Evolutionary conservation across 1,140 invertebrate genomes (phyloP), one percentile per base, ranked within the genome.

Genomic region (Cecropterus lyciades): DNA sequence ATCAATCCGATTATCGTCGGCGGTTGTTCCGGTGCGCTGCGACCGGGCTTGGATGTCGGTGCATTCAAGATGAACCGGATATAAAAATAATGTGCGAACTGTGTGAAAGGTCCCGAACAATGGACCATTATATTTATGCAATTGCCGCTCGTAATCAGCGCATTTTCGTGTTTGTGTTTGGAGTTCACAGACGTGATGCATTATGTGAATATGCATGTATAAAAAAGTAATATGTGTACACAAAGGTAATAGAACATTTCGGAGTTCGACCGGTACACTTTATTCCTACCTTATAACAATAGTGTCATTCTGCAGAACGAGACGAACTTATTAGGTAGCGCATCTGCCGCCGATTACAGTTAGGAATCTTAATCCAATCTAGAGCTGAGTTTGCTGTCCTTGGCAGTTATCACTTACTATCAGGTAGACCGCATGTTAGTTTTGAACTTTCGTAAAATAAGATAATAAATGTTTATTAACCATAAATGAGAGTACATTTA

Each of bases 101-200:
- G 76, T 87, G 78, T 70, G 81, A 83, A 86, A 84, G 75, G 75
- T 77, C 65, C 51, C 46, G 70, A 67, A 78, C 68, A 69, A 73
- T 67, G 67, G 64, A 51, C 53, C 43, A 63, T 68, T 76, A 68
- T 48, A 59, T 59, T 59, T 59, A 46, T 33, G 56, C 24, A 46
- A 46, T 59, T 46, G 56, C 5, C 13, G 10, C 42, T 48, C 42
- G 42, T 33, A 30, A 45, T 27, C 40, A 30, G 55, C 11, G 27
- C 16, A 3, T 37, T 49, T 33, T 65, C 20, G 42, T 37, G 17
- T 16, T 13, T 52, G n/a, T 30, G 16, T 55, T 53, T 30, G 10
- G 48, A 42, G 40, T 45, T 46, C 20, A 45, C 42, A 59, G n/a
- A n/a, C 24, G 4, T 43, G 15, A 45, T 45, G 20, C 13, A 0